phyloP scores from a whole-genome alignment of 2,113 vertebrate genomes.

The Tiliqua scincoides region DNA sequence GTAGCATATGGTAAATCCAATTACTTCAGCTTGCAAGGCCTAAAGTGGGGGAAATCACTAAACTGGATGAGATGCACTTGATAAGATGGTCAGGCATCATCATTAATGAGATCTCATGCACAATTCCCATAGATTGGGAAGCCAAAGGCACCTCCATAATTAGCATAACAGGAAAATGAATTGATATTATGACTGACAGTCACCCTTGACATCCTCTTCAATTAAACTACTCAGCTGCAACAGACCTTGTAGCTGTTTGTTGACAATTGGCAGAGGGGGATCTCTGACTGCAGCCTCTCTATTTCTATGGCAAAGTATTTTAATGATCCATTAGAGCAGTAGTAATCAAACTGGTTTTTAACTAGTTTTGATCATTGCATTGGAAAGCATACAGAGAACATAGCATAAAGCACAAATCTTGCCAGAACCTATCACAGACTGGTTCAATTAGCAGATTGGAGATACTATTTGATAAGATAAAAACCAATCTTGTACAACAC shows the following conservation, averaged over 20 bases:
- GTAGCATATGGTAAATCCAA: constrained; percentile 4
- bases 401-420: not conserved
- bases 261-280: not conserved
- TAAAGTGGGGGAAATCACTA: not conserved
- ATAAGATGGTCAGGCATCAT: constrained; percentile 9
- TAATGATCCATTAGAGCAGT: not conserved
- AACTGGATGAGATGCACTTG: not conserved
- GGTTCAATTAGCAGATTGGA: not conserved
- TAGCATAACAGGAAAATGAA: not conserved
- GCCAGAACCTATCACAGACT: not conserved
- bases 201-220: not conserved
- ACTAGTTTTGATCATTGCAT: not conserved
- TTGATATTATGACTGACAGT: not conserved
- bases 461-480: not conserved
- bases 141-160: not conserved
- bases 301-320: not conserved
- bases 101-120: not conserved
- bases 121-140: not conserved
- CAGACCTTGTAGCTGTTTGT: not conserved
- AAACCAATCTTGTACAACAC: too few relatives aligned
- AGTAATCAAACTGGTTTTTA: not conserved
- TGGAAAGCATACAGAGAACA: not conserved
- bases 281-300: not conserved
- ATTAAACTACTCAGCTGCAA: not conserved
- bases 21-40: not conserved